Percentiles rank a stretch among this genome's conserved stretches.
These are phyloP conservation scores for Aphidius ervi DNA, from an alignment of 1,140 invertebrate species.

Conservation along the genomic window DNA sequence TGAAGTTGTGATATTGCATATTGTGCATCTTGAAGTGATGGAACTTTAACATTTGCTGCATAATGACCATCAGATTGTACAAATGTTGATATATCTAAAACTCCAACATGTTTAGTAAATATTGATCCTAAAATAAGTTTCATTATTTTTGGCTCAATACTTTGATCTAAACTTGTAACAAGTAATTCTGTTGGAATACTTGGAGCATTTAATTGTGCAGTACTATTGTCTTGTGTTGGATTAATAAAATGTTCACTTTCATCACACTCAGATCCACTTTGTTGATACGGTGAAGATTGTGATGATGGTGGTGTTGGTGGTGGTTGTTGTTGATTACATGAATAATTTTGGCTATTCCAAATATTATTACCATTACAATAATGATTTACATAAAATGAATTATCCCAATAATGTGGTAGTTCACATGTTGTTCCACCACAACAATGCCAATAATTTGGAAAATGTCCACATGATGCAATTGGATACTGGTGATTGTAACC, in stretches of 20 bases:
- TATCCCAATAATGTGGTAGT: constrained; percentile 33
- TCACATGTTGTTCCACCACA: constrained; percentile 28
- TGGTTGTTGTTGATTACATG: constrained; percentile 15
- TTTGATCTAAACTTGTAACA: constrained; percentile 74
- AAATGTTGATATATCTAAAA: constrained; percentile 63
- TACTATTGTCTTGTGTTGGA: constrained; percentile 34
- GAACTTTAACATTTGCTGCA: constrained; percentile 62
- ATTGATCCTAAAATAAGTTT: constrained; percentile 62
- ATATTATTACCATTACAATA: no score
- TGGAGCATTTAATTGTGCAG: constrained; percentile 30
- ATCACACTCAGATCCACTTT: constrained; percentile 15
- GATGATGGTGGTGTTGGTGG: no score
- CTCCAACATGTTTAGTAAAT: constrained; percentile 68
- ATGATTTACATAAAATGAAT: not conserved
- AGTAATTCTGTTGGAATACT: constrained; percentile 62
- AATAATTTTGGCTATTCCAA: not conserved
- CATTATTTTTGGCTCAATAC: constrained; percentile 68
- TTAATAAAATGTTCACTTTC: constrained; percentile 44
- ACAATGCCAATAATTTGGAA: constrained; percentile 41
- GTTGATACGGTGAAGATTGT: constrained; percentile 37
- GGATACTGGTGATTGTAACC: no score
- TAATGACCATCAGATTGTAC: constrained; percentile 63
- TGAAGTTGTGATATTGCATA: constrained; percentile 81
- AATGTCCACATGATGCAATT: constrained; percentile 11
- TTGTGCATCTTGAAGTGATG: constrained; percentile 67